Evolutionary conservation across 2,797 vertebrate species (phyloP), one percentile per base, ranked within the genome.

Genomic region (Coregonus ussuriensis): DNA sequence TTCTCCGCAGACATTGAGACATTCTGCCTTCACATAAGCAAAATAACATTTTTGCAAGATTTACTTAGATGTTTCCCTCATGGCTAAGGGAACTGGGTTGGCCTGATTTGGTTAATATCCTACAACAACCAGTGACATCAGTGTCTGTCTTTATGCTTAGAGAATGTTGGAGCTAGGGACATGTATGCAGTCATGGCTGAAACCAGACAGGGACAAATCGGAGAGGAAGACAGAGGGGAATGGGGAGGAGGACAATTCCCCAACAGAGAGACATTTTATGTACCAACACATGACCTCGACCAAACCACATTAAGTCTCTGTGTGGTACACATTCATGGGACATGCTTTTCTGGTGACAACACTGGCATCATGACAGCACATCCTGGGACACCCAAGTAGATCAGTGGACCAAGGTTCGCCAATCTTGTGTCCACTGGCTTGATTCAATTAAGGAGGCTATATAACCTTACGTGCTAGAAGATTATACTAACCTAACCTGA

Each of bases 91-190:
- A 79, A 72, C 71, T 76, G 9, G 41, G 41, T 11, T 11, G 41
- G 9, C 41, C 41, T 47, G 41, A 72, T 62, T 71, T 73, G 63
- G 25, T 67, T 67, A 63, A 35, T 74, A 66, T 47, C 76, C 71
- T 71, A 72, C 31, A 72, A 79, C 77, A 72, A 76, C 35, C 21
- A 71, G 51, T 71, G 41, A 72, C 47, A 72, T 53, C 81, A 85
- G 37, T 80, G 51, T 59, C 72, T 77, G 66, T 72, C 76, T 74
- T 82, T 72, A 53, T 53, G 70, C 51, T 52, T 47, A 47, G 41
- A 53, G 47, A 51, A 47, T 53, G n/a, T 29, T 72, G 21, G 51
- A 72, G 70, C 70, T 25, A 72, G 51, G 70, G 47, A 72, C 47
- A 72, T 29, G 9, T 47, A 53, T 72, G 21, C 51, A 16, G 47